These are phyloP conservation scores for Drosophila infuscata DNA, from an alignment of 2,888 invertebrate genomes.

Conservation along the genomic window DNA sequence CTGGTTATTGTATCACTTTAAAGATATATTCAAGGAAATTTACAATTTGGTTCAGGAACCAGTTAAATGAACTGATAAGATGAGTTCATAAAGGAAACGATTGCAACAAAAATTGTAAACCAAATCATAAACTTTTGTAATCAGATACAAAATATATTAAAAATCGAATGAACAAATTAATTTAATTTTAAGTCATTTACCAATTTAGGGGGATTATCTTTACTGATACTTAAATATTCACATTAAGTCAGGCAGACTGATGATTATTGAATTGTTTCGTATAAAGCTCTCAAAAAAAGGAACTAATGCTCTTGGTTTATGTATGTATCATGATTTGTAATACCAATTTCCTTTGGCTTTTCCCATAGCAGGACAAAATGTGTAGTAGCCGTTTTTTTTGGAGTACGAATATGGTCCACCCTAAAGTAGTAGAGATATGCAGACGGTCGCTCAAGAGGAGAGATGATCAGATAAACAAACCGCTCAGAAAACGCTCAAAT, in stretches of 20 bases:
- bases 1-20: background rate
- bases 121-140: background rate
- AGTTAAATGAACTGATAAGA: background rate
- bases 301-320: slow-evolving; percentile 8
- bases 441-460: too few species aligned
- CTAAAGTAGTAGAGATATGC: too few species aligned
- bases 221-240: background rate
- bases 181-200: background rate
- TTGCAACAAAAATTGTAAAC: background rate
- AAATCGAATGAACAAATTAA: background rate
- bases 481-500: too few species aligned
- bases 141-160: background rate
- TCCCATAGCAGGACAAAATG: slow-evolving; percentile 27
- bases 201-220: background rate
- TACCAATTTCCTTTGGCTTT: slow-evolving; percentile 49
- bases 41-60: background rate
- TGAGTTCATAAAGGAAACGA: background rate
- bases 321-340: slow-evolving; percentile 49
- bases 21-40: background rate
- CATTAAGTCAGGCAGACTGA: background rate
- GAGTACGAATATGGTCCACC: too few species aligned
- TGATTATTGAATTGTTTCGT: background rate
- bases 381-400: too few species aligned
- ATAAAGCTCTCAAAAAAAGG: background rate
- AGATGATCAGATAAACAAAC: too few species aligned